Conservation (phyloP, 2,113 vertebrate species). For the Empidonax alnorum region DNA sequence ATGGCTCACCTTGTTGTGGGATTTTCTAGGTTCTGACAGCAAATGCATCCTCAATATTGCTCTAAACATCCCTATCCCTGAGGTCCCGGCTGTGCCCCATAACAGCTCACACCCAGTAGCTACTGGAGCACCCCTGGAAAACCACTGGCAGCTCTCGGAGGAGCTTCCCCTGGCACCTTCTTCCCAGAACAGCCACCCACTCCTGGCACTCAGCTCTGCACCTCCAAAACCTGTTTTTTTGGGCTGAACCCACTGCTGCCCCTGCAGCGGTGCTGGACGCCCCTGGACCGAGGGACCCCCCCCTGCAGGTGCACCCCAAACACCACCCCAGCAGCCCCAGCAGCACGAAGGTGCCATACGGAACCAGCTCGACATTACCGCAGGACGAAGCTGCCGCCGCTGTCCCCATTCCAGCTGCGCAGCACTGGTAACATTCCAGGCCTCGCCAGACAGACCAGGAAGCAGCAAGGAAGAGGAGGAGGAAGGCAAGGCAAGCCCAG, state of each 20-base stretch:
- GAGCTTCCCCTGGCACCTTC: neutral
- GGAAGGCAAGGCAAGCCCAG: neutral
- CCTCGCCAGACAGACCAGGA: neutral
- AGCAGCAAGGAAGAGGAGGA: neutral
- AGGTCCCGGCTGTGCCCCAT: neutral
- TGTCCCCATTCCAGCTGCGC: neutral
- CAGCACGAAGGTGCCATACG: neutral
- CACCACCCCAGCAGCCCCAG: fast-evolving
- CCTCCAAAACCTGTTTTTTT: neutral
- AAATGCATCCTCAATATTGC: neutral
- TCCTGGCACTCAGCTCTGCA: too few species aligned
- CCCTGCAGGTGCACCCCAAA: neutral
- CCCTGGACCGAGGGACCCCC: neutral
- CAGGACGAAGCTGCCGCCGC: neutral
- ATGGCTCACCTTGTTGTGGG: neutral
- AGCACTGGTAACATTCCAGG: neutral
- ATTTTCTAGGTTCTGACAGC: neutral
- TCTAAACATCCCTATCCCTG: neutral
- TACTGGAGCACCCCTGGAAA: neutral
- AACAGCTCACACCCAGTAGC: neutral
- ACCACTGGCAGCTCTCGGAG: neutral
- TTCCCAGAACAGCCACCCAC: neutral
- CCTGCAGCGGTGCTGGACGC: neutral
- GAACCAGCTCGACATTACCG: neutral
- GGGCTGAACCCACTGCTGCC: neutral